These are phyloP conservation scores for Myzus persicae DNA, from an alignment of 1,140 invertebrate genomes.

Conservation along the genomic window DNA sequence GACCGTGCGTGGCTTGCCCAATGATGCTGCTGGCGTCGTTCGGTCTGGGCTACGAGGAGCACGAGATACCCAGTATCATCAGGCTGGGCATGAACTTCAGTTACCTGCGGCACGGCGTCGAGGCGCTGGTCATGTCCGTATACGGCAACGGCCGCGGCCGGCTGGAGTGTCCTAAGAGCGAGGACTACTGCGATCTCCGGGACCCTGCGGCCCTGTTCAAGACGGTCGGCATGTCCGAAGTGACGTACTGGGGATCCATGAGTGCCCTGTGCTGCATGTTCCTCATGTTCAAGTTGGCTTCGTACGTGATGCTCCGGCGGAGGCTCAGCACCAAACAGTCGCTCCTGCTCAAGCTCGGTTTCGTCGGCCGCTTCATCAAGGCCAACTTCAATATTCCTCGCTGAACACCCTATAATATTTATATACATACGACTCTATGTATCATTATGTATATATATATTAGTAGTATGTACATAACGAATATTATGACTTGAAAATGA, in stretches of 20 bases:
- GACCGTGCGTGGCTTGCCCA: constrained; percentile 76
- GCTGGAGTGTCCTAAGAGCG: constrained; percentile 72
- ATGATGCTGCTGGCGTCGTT: constrained; percentile 80
- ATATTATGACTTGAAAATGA: no score
- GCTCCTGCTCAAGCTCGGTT: constrained; percentile 69
- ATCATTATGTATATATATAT: neutral
- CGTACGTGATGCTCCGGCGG: constrained; percentile 74
- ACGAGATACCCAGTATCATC: constrained; percentile 73
- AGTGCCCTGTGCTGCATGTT: constrained; percentile 69
- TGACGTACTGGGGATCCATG: constrained; percentile 71
- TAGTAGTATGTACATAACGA: neutral
- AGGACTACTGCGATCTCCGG: constrained; percentile 75
- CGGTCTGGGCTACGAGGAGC: constrained; percentile 74
- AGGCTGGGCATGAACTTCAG: constrained; percentile 81
- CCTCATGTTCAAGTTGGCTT: constrained; percentile 68
- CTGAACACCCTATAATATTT: neutral
- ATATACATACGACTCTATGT: no score
- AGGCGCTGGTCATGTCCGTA: constrained; percentile 79
- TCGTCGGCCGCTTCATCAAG: constrained; percentile 71
- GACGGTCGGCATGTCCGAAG: constrained; percentile 69
- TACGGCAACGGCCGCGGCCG: constrained; percentile 77
- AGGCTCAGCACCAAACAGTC: constrained; percentile 74
- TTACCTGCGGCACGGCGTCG: constrained; percentile 81
- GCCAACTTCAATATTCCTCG: constrained; percentile 67
- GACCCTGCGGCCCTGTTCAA: constrained; percentile 63